Evolutionary conservation across 2,888 invertebrate species (phyloP), one percentile per base, ranked within the genome.

Genomic region (Sinodicranocentrus sp.): DNA sequence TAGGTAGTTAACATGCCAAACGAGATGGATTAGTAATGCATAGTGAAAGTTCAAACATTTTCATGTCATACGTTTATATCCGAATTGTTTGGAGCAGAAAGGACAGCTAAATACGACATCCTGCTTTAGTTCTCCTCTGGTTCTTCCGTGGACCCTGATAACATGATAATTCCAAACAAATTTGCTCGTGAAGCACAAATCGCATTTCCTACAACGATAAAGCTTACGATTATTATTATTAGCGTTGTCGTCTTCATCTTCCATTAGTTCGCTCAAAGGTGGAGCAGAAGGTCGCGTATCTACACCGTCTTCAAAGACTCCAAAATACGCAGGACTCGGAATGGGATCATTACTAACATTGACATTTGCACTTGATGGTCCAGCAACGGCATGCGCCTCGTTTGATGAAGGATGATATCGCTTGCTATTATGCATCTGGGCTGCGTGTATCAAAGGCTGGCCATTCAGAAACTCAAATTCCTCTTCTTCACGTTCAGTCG

Each of bases 91-190:
- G 6, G 1, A n/a, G 19, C 73, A 75, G 8, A 0, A 8, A 2
- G 17, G 2, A 15, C 73, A 75, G 8, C 23, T 6, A n/a, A 13
- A 63, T 5, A 75, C 39, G 1, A n/a, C 5, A 25, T 63, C 28
- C 15, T 8, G 2, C 5, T 39, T 23, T 2, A 8, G 5, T 10
- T 1, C 25, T 17, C 63, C 26, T 1, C 48, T 17, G 0, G 44
- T 13, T 13, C 48, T 13, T 15, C 73, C 73, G 28, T 75, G 73
- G 0, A 8, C 26, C 28, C 13, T 21, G 2, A 75, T 63, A 10
- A 63, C 52, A 17, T 75, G 73, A 10, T 48, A 26, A 28, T 48
- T 21, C 73, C 73, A 63, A 13, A 21, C 28, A n/a, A 10, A 75
- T 15, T 75, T 75, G 19, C 23, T 48, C 1, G n/a, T 10, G 8